Percentiles rank a stretch among this genome's conserved stretches.
phyloP scores from a whole-genome alignment of 35 echinoderm and acorn worm species.

The Holothuria glaberrima region DNA sequence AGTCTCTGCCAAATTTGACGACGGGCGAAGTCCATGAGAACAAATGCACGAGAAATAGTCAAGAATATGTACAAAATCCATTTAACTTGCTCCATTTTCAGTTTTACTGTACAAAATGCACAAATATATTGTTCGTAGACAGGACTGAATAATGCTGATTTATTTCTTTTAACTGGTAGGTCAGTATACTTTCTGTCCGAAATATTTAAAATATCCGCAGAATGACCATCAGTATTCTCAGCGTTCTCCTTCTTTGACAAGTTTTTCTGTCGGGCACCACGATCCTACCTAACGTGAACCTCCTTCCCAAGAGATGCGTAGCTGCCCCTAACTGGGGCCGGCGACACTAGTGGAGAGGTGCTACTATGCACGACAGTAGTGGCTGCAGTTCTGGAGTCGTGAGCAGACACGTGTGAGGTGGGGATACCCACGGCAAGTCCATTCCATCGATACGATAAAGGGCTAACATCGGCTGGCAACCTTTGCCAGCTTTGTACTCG shows the following conservation, averaged over 20 bases:
- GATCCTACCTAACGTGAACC: conserved; percentile 44
- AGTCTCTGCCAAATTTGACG: background rate
- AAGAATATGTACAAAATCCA: conserved; percentile 52
- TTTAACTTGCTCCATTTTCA: conserved; percentile 32
- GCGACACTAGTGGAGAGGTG: conserved; percentile 43
- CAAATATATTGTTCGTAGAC: conserved; percentile 1
- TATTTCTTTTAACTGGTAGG: background rate
- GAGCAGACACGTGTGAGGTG: conserved; percentile 16
- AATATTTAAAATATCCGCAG: background rate
- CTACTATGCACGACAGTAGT: conserved; percentile 56
- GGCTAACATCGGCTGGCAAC: conserved; percentile 31
- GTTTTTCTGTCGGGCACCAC: background rate
- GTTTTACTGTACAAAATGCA: conserved; percentile 40
- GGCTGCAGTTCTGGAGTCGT: conserved; percentile 56
- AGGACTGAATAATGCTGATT: background rate
- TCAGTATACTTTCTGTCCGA: background rate
- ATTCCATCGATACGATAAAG: conserved; percentile 49
- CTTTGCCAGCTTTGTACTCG: conserved; percentile 42
- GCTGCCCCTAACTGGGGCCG: conserved; percentile 49
- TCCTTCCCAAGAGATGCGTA: conserved; percentile 48
- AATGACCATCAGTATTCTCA: background rate
- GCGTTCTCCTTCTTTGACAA: too few species aligned
- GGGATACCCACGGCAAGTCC: conserved; percentile 55
- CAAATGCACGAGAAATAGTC: conserved; percentile 40
- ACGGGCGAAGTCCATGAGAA: conserved; percentile 11